phyloP scores from a whole-genome alignment of 2,797 vertebrate species.

The Anguilla megastoma region DNA sequence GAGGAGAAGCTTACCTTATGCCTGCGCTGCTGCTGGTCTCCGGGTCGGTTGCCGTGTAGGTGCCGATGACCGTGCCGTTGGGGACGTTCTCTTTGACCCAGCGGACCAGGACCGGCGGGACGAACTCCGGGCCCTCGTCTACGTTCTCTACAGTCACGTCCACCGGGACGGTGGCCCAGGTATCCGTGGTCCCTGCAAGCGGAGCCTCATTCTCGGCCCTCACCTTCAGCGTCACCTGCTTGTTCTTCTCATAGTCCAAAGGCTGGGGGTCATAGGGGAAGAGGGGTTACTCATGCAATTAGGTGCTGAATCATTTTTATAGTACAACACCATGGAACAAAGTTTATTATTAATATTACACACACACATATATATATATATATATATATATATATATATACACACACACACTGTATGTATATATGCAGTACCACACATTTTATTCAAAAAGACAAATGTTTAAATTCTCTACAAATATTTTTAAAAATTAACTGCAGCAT shows the following conservation, averaged over 20 bases:
- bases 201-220: conserved; percentile 74
- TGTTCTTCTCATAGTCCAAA: conserved; percentile 74
- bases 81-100: conserved; percentile 73
- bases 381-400: too few relatives aligned
- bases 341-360: too few relatives aligned
- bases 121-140: conserved; percentile 85
- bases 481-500: background rate
- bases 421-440: too few relatives aligned
- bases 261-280: conserved; percentile 61
- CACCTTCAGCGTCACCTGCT: conserved; percentile 70
- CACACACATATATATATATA: too few relatives aligned
- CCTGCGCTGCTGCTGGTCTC: conserved; percentile 75
- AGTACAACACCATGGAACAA: background rate
- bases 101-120: conserved; percentile 60
- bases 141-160: conserved; percentile 67
- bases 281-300: conserved; percentile 1
- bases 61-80: conserved; percentile 68
- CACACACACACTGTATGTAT: too few relatives aligned
- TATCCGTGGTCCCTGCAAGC: conserved; percentile 55
- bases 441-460: background rate
- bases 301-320: background rate
- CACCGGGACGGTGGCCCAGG: conserved; percentile 69
- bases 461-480: background rate
- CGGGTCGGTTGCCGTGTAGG: conserved; percentile 78
- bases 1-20: conserved; percentile 70